Evolutionary conservation across 2,888 invertebrate genomes (phyloP).

Genomic region (Listrodromus nycthemerus): DNA sequence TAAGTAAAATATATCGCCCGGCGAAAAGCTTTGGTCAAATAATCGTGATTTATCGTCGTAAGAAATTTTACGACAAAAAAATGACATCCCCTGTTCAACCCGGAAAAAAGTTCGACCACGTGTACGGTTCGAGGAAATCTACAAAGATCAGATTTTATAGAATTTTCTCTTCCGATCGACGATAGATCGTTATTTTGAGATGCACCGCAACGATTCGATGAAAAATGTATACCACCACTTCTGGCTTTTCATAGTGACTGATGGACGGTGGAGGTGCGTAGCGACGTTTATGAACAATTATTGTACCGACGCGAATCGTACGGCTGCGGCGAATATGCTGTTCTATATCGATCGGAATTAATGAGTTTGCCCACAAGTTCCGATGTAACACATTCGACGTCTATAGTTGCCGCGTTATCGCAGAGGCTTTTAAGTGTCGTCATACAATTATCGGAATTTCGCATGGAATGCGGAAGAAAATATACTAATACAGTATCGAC

Average conservation of each 20-base stretch:
- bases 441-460: constrained; percentile 20
- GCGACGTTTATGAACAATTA: constrained; percentile 60
- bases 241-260: constrained; percentile 39
- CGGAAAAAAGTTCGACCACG: constrained; percentile 23
- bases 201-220: not conserved
- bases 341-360: constrained; percentile 45
- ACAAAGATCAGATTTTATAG: not conserved
- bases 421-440: not conserved
- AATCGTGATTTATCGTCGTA: constrained; percentile 84
- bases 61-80: constrained; percentile 76
- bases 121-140: constrained; percentile 5
- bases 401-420: constrained; percentile 11
- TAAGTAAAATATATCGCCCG: constrained; percentile 84
- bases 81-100: constrained; percentile 10
- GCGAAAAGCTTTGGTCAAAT: constrained; percentile 84
- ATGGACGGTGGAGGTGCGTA: constrained; percentile 35
- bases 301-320: constrained; percentile 35
- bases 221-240: not conserved
- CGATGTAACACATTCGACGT: constrained; percentile 23
- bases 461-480: constrained; percentile 21
- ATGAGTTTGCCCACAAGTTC: constrained; percentile 41
- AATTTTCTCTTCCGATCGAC: not conserved
- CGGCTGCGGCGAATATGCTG: constrained; percentile 9
- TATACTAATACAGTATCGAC: constrained; percentile 6
- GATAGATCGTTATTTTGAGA: not conserved